Base-by-base conservation (phyloP, 2,888 invertebrate species). In the Macaria notata region DNA sequence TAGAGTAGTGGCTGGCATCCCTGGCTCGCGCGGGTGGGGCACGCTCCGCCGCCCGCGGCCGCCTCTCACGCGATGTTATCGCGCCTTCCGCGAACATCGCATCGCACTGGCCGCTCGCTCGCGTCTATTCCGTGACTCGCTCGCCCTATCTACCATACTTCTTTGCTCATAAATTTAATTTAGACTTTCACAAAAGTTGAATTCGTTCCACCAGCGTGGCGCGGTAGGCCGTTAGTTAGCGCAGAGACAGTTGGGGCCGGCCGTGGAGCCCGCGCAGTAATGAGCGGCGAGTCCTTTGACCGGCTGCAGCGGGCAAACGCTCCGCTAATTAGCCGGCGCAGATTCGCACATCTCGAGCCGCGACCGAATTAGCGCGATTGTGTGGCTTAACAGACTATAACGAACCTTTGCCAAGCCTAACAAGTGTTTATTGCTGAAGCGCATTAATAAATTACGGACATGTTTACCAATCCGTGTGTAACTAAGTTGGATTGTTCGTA, bases 31-130 rank as follows among this genome's bases (percentile, higher is more conserved):
- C 73, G 73, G 68, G 65, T 56, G 47, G 56, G 54, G 54, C 66
- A 73, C 74, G 75, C 75, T 76, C 77, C 73, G 71, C 75, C 76
- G 82, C 81, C 81, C 54, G 54, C n/a, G 46, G 46, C 59, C 59
- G 51, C 86, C 86, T 84, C 86, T 84, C 88, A 88, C 88, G 89
- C 88, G 90, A 90, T 90, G 78, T 84, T 88, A 88, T 89, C 91
- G 83, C 84, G 78, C 84, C 84, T 88, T 84, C 89, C 86, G 88
- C 85, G 85, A 87, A 88, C 88, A 86, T 86, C 81, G 86, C 84
- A 80, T 81, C 79, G 84, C 79, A 82, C 84, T 85, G 86, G 79
- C 84, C 84, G 84, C 75, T 78, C 72, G 78, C 75, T 78, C 73
- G 79, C 79, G 78, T 84, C 84, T 84, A 73, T 88, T 84, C 81